Evolutionary conservation across 1,140 invertebrate species (phyloP).

Genomic region (Zaprionus davidi): DNA sequence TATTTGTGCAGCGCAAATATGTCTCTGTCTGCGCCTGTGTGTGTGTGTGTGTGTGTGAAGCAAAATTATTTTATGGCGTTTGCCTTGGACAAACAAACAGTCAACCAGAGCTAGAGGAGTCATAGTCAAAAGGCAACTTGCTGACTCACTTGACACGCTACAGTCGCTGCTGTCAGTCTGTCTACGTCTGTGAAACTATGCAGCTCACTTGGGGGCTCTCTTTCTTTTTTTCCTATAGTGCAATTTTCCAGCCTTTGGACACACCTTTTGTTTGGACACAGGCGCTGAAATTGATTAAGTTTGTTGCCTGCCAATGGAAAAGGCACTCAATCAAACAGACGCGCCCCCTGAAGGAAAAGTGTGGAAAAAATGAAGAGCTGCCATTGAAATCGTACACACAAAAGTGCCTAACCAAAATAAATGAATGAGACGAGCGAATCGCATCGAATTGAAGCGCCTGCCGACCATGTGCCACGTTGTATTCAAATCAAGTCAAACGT

Average conservation of each 20-base stretch:
- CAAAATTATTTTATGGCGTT: conserved; percentile 56
- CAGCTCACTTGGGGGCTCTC: neutral
- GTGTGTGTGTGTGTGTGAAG: conserved; percentile 17
- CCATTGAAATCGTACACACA: conserved; percentile 32
- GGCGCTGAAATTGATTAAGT: conserved; percentile 78
- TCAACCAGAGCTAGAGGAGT: conserved; percentile 22
- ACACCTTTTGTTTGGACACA: conserved; percentile 77
- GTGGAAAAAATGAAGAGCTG: conserved; percentile 11
- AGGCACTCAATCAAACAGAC: conserved; percentile 72
- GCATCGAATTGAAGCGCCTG: conserved; percentile 11
- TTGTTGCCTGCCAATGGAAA: conserved; percentile 76
- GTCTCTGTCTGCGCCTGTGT: conserved; percentile 39
- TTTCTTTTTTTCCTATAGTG: conserved; percentile 1
- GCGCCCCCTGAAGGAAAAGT: neutral
- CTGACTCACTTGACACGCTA: conserved; percentile 47
- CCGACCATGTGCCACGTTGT: conserved; percentile 16
- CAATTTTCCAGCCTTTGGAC: conserved; percentile 76
- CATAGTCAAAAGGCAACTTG: conserved; percentile 40
- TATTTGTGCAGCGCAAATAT: conserved; percentile 72
- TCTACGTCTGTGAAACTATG: conserved; percentile 39
- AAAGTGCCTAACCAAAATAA: conserved; percentile 42
- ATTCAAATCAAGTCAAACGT: conserved; percentile 64
- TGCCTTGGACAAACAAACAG: conserved; percentile 45
- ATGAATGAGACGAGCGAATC: conserved; percentile 47
- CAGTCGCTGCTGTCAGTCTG: conserved; percentile 33